Conservation (phyloP, 2,113 vertebrate genomes). For the Anthoscopus minutus region DNA sequence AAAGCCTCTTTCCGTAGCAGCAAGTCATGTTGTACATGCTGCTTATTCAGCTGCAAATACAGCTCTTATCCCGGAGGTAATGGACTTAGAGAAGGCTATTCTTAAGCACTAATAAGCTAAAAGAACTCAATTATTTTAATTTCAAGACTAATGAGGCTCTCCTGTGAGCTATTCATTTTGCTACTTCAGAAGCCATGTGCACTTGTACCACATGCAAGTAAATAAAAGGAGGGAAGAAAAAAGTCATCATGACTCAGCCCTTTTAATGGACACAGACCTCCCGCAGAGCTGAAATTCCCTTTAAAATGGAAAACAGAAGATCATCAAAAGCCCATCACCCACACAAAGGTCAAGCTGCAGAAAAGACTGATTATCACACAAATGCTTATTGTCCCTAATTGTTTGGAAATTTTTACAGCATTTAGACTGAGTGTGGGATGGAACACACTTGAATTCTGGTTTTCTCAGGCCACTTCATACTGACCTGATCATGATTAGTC, state of each 20-base stretch:
- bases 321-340: neutral
- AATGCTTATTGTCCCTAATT: neutral
- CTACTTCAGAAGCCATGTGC: neutral
- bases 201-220: conserved; percentile 17
- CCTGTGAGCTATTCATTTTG: neutral
- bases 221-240: neutral
- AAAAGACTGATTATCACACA: neutral
- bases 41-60: conserved; percentile 46
- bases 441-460: neutral
- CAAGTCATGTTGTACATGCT: conserved; percentile 6
- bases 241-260: neutral
- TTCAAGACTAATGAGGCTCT: conserved; percentile 39
- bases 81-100: conserved; percentile 51
- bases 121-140: conserved; percentile 42
- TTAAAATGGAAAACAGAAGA: neutral
- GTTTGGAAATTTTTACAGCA: neutral
- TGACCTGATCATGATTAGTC: neutral
- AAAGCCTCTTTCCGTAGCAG: conserved; percentile 40
- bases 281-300: neutral
- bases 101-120: conserved; percentile 46
- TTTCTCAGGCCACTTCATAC: neutral
- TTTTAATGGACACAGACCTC: neutral
- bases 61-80: conserved; percentile 56
- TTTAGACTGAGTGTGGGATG: neutral
- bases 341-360: neutral